Evolutionary conservation across 2,797 vertebrate species (phyloP).

Genomic region (Nasua narica): DNA sequence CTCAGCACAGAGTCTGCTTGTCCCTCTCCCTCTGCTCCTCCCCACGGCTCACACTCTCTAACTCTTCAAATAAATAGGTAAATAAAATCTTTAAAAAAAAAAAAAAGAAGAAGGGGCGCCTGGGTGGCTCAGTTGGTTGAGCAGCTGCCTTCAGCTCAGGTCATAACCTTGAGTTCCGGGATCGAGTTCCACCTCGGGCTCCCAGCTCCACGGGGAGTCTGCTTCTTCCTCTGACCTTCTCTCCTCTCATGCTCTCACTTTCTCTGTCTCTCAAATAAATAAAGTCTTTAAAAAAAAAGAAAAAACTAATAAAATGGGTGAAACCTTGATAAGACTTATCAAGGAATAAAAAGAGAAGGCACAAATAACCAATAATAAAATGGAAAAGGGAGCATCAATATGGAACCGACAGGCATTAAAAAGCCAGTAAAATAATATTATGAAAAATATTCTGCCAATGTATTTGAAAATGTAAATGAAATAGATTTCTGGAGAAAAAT

Average conservation of each 20-base stretch:
- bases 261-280: no score
- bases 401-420: background rate
- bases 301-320: background rate
- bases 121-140: no score
- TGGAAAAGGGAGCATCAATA: background rate
- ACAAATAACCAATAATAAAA: background rate
- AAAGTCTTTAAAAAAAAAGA: background rate
- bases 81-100: background rate
- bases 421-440: background rate
- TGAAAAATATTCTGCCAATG: background rate
- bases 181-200: no score
- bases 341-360: background rate
- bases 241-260: no score
- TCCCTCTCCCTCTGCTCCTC: background rate
- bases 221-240: no score
- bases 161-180: no score
- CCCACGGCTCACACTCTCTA: background rate
- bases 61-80: background rate
- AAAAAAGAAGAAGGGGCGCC: no score
- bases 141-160: no score
- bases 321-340: background rate
- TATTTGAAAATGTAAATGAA: background rate
- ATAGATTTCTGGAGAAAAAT: background rate
- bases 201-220: no score
- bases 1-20: background rate